Evolutionary conservation across 2,797 vertebrate species (phyloP).

Genomic region (Hydrophis major): DNA sequence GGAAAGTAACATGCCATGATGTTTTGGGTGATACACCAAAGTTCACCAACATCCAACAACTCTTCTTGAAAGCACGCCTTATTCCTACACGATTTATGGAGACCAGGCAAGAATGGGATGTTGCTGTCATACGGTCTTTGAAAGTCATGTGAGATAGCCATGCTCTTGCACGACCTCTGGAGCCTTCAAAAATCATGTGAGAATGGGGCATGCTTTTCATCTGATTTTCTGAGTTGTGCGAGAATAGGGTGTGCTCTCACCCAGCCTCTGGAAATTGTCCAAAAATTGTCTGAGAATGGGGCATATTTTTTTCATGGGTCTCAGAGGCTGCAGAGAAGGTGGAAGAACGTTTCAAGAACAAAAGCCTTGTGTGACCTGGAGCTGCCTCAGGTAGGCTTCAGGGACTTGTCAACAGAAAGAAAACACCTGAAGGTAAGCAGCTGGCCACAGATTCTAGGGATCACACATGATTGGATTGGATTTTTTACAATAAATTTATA

Average conservation of each 20-base stretch:
- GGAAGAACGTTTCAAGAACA: not conserved
- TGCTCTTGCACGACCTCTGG: not conserved
- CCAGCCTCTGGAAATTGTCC: not conserved
- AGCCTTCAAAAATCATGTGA: not conserved
- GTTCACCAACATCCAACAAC: not conserved
- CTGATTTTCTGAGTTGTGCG: not conserved
- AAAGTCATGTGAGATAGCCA: not conserved
- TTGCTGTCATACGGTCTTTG: not conserved
- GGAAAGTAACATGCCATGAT: not conserved
- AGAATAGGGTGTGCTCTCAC: not conserved
- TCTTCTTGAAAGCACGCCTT: not conserved
- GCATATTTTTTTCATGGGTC: not conserved
- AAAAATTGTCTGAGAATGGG: not conserved
- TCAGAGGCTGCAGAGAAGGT: not conserved
- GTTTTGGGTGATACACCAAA: not conserved
- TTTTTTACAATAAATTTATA: not conserved
- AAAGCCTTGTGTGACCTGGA: not conserved
- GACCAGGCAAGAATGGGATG: not conserved
- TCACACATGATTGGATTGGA: not conserved
- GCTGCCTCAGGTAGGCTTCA: not conserved
- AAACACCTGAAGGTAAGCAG: not conserved
- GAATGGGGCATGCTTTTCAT: not conserved
- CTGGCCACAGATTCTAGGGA: not conserved
- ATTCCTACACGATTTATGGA: not conserved
- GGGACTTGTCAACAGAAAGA: not conserved